Conservation (phyloP, 1,140 invertebrate genomes). For the Acromyrmex charruanus region DNA sequence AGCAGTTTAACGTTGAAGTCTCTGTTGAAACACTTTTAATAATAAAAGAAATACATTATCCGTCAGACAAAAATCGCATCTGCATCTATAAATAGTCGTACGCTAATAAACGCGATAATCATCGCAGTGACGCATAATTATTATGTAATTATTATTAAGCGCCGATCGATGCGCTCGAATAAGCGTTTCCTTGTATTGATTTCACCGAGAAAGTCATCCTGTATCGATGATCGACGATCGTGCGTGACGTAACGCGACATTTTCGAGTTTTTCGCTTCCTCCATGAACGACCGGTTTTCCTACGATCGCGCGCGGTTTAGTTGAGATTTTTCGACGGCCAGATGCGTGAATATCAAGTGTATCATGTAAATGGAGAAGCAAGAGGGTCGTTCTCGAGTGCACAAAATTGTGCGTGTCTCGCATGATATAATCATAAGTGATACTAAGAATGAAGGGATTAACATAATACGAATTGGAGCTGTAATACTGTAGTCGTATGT, state of each 20-base stretch:
- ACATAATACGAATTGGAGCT: constrained; percentile 19
- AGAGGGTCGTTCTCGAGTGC: constrained; percentile 21
- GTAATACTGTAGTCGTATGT: constrained; percentile 15
- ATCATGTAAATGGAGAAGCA: constrained; percentile 6
- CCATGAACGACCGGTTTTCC: constrained; percentile 7
- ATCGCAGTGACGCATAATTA: constrained; percentile 1
- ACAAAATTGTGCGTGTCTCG: constrained; percentile 67
- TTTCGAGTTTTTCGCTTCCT: constrained; percentile 32
- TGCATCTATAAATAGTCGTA: neutral
- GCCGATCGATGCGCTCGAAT: constrained; percentile 6
- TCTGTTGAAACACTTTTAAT: neutral
- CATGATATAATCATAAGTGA: constrained; percentile 55
- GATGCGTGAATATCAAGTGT: constrained; percentile 33
- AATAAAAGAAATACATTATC: neutral
- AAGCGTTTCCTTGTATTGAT: constrained; percentile 28
- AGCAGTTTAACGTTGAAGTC: neutral
- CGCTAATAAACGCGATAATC: constrained; percentile 4
- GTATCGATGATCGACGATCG: constrained; percentile 19
- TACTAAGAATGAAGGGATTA: constrained; percentile 47
- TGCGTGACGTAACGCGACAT: constrained; percentile 53
- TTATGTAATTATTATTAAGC: constrained; percentile 16
- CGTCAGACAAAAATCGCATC: neutral
- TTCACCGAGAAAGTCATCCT: constrained; percentile 28
- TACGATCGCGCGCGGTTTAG: constrained; percentile 11
- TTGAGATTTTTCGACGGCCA: constrained; percentile 10